Evolutionary conservation across 2,113 vertebrate species (phyloP).

Genomic region (Eulacestoma nigropectus): DNA sequence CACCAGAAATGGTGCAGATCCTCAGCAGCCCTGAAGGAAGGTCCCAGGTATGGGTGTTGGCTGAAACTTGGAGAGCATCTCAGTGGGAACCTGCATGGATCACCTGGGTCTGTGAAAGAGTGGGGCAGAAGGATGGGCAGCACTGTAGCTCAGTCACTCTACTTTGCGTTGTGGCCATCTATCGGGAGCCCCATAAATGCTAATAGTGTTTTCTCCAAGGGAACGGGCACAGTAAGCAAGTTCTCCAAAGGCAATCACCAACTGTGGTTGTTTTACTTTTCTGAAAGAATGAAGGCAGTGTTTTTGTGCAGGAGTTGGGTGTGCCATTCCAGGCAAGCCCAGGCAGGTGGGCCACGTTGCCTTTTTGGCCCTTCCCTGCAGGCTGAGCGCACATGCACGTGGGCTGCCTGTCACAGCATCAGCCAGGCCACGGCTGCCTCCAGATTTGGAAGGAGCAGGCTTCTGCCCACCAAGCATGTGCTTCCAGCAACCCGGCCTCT

Average conservation of each 20-base stretch:
- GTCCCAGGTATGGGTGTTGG: neutral
- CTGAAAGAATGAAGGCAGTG: neutral
- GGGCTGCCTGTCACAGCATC: neutral
- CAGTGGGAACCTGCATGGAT: fast-evolving
- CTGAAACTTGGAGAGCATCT: neutral
- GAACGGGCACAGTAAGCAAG: neutral
- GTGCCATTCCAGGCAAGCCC: neutral
- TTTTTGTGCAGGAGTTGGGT: neutral
- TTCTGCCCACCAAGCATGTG: neutral
- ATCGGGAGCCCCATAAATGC: neutral
- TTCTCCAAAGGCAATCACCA: neutral
- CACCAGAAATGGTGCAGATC: neutral
- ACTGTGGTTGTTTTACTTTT: neutral
- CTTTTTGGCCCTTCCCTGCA: neutral
- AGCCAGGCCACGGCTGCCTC: neutral
- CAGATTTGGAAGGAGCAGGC: neutral
- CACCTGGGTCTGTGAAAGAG: neutral
- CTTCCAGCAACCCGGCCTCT: neutral
- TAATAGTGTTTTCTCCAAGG: neutral
- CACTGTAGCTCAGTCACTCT: neutral
- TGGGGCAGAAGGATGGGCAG: neutral
- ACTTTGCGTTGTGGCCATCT: neutral
- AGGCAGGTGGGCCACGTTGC: neutral
- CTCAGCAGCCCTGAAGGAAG: neutral
- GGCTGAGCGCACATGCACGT: fast-evolving